Conservation (phyloP, 35 echinoderm and acorn worm genomes). For the Ophioderma brevispina region DNA sequence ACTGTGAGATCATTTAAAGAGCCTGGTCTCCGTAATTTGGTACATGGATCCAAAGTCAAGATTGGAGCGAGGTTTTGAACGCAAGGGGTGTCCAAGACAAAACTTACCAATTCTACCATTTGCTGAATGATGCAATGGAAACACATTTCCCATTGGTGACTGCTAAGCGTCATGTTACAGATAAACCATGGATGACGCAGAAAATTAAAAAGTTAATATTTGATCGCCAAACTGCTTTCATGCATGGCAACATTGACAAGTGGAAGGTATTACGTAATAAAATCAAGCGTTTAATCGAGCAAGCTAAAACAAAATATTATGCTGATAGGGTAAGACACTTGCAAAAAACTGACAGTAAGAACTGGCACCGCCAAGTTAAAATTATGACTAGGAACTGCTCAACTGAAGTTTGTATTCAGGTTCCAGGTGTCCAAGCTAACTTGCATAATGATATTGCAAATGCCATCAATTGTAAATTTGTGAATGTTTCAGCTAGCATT, state of each 20-base stretch:
- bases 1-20: too few relatives aligned
- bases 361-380: not conserved
- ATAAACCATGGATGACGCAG: not conserved
- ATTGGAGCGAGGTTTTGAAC: not conserved
- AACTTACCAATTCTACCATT: not conserved
- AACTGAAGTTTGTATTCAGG: not conserved
- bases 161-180: not conserved
- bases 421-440: not conserved
- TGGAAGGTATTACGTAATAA: too few relatives aligned
- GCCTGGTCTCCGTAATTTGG: too few relatives aligned
- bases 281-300: too few relatives aligned
- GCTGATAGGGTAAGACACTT: not conserved
- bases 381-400: not conserved
- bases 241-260: too few relatives aligned
- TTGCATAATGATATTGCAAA: not conserved
- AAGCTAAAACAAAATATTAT: not conserved
- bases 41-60: too few relatives aligned
- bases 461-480: not conserved
- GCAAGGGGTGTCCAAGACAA: not conserved
- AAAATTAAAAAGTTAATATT: not conserved
- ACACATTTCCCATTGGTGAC: not conserved
- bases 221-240: not conserved
- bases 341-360: not conserved
- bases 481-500: too few relatives aligned
- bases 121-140: not conserved